Base-by-base conservation (phyloP, 2,888 invertebrate species). In the Hemistola chrysoprasaria region DNA sequence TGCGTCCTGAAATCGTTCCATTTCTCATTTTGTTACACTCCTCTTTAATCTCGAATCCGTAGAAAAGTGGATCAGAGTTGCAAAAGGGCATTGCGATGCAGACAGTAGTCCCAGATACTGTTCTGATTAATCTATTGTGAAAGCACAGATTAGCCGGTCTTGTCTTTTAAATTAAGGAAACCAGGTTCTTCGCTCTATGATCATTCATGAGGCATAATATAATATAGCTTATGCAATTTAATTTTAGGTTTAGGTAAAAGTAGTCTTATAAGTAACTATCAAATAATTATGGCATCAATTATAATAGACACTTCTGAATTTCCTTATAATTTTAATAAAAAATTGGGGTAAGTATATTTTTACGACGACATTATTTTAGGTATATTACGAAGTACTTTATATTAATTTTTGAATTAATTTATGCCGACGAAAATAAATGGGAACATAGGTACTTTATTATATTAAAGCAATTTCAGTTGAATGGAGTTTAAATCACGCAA, bases 1-100 rank as follows among this genome's bases (percentile, higher is more conserved):
- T 88, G 79, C 85, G 81, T 78, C 75, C 83, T 82, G 83, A 86
- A 87, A 87, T 87, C 84, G 87, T 85, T 87, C 77, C 85, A 87
- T 87, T 87, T 86, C 87, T 86, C 87, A 86, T 87, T 88, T 88
- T 88, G 87, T 81, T 87, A 84, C 80, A 75, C 78, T 81, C 84
- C 84, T 83, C 85, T 87, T 86, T 87, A 88, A 87, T 87, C 87
- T 86, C 79, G 85, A 81, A 83, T 80, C 85, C 86, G 82, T 85
- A 86, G 77, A 78, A 87, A 88, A 87, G 84, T 87, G 82, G 84
- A 87, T 87, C 83, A 86, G 72, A 77, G 76, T 74, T 83, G 83
- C 81, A 82, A 87, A 83, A 81, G 82, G 82, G 78, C 85, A 83
- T 77, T 78, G 83, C 83, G 74, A 78, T 76, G 80, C 80, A 76